Conservation (phyloP, 92 coral and sea anemone genomes). For the Muricea muricata region DNA sequence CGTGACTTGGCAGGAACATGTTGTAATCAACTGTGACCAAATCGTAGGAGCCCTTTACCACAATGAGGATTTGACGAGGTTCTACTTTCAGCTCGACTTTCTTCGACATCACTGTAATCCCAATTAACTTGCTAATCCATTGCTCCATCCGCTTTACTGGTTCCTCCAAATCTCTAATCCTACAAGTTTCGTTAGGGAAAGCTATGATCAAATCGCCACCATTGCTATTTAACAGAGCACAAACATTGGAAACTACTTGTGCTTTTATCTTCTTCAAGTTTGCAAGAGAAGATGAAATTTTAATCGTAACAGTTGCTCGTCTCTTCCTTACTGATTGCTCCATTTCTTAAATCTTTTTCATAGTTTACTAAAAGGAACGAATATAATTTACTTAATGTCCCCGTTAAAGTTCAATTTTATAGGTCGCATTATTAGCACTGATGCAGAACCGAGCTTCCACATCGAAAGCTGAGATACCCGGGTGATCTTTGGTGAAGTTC, state of each 20-base stretch:
- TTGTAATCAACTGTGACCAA: constrained; percentile 7
- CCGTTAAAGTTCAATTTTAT: no score
- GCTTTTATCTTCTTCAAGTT: not conserved
- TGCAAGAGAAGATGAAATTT: not conserved
- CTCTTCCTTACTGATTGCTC: not conserved
- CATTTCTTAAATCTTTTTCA: not conserved
- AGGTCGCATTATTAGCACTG: no score
- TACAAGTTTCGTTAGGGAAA: not conserved
- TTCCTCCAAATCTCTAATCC: not conserved
- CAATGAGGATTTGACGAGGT: not conserved
- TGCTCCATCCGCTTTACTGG: not conserved
- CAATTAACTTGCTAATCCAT: not conserved
- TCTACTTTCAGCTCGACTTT: not conserved
- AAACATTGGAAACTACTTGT: not conserved
- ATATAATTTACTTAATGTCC: no score
- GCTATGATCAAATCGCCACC: not conserved
- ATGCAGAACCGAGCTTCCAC: no score
- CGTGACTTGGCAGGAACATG: constrained; percentile 5
- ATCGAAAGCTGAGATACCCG: no score
- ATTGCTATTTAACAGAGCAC: not conserved
- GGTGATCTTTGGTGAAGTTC: no score
- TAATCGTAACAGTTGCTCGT: not conserved
- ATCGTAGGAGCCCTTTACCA: not conserved
- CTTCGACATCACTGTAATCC: not conserved
- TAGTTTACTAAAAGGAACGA: not conserved